Conservation (phyloP, 2,797 vertebrate genomes). For the Chelmon rostratus region DNA sequence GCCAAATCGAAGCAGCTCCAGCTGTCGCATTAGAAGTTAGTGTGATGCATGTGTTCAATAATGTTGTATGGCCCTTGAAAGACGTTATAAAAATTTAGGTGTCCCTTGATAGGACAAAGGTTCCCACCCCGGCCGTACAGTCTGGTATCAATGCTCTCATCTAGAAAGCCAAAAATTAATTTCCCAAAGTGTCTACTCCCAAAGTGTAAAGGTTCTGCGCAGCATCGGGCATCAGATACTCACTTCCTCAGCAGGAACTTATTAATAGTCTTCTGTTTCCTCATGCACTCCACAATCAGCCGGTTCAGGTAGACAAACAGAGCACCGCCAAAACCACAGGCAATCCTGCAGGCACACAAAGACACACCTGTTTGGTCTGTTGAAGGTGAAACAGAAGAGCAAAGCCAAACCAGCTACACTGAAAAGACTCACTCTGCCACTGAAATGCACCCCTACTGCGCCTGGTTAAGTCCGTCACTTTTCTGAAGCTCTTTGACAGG, state of each 20-base stretch:
- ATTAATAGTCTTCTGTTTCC: slow-evolving; percentile 98
- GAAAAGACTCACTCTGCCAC: not conserved
- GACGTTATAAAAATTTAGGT: no score
- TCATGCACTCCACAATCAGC: slow-evolving; percentile 98
- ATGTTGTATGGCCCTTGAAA: no score
- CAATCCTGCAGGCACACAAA: slow-evolving; percentile 84
- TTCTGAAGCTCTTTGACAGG: slow-evolving; percentile 17
- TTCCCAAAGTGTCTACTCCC: not conserved
- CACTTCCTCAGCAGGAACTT: slow-evolving; percentile 98
- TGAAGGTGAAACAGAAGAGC: slow-evolving; percentile 32
- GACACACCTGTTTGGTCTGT: slow-evolving; percentile 20
- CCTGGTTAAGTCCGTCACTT: slow-evolving; percentile 11
- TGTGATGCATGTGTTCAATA: no score
- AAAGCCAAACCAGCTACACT: not conserved
- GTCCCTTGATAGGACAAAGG: no score
- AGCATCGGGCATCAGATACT: slow-evolving; percentile 70
- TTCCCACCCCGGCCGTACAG: not conserved
- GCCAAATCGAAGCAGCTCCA: no score
- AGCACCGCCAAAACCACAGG: slow-evolving; percentile 95
- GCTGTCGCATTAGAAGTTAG: no score
- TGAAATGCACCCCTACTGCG: not conserved
- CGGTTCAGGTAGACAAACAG: slow-evolving; percentile 98
- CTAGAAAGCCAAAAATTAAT: not conserved
- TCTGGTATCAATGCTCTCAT: not conserved
- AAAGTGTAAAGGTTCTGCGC: not conserved